Evolutionary conservation across 2,113 vertebrate species (phyloP), one percentile per base, ranked within the genome.

Genomic region (Ceyx melanurus): DNA sequence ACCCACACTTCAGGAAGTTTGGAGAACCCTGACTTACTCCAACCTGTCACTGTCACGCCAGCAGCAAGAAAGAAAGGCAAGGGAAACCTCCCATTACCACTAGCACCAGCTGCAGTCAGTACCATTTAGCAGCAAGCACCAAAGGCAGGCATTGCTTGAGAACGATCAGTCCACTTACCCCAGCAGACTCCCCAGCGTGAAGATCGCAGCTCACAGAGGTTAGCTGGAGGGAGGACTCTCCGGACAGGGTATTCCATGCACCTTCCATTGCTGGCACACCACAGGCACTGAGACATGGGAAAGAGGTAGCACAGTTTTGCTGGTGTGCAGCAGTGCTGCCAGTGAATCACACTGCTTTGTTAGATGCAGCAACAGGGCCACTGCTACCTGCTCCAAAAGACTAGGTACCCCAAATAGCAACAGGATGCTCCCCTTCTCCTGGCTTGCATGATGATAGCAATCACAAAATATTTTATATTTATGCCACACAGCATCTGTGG

Each of bases 151-250:
- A 16, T 15, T 3, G 4, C 5, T 19, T 8, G 8, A 18, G 84
- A 14, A 6, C 23, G 2, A 65, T 26, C 7, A 2, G 65, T 31
- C 6, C 28, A 97, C 98, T 99, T 95, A 99, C 99, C 98, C 98
- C 98, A 98, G 97, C 99, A 99, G 25, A 98, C 98, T 5, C 99
- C 99, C 99, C 99, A 99, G 80, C 99, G 98, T 0, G 99, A 99
- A 3, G 98, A 98, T 62, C 95, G 97, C 54, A 99, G 96, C 28
- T 98, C 93, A 9, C 99, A 99, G 31, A 99, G 91, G 2, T 97
- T 74, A 1, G 97, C 85, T 0, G 98, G 98, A 0, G 99, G 99
- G 4, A 99, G 97, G 94, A 99, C 96, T 33, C 97, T 98, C 16
- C 29, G 91, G 28, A 98, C 97, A 0, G 99, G 99, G 92, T 99